Conservation (phyloP, 2,888 invertebrate species). For the Rhagophthalmus giganteus region DNA sequence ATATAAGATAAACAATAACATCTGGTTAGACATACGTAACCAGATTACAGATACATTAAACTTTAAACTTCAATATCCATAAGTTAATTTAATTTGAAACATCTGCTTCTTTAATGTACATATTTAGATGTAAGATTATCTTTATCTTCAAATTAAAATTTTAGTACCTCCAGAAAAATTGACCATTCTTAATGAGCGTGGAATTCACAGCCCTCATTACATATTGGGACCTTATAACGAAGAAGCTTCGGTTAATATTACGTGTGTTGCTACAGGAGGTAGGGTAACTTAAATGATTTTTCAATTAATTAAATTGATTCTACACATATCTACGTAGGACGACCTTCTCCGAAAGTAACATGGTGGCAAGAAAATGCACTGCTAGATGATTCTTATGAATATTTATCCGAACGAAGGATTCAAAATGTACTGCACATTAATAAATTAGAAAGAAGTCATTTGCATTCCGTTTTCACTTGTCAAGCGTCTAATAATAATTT, state of each 20-base stretch:
- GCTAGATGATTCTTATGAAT: slow-evolving; percentile 69
- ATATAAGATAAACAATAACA: no score
- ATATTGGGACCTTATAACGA: slow-evolving; percentile 84
- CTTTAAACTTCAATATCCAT: no score
- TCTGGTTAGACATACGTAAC: no score
- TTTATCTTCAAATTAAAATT: no score
- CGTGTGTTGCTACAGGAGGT: slow-evolving; percentile 86
- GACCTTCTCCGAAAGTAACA: slow-evolving; percentile 70
- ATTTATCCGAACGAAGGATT: slow-evolving; percentile 65
- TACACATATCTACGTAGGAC: slow-evolving; percentile 61
- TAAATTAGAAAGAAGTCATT: slow-evolving; percentile 67
- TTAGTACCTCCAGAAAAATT: slow-evolving; percentile 82
- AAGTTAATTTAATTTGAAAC: no score
- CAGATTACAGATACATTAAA: no score
- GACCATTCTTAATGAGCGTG: slow-evolving; percentile 78
- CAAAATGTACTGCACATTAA: slow-evolving; percentile 69
- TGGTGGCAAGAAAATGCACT: slow-evolving; percentile 77
- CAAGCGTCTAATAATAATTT: slow-evolving; percentile 73
- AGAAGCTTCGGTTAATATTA: slow-evolving; percentile 78
- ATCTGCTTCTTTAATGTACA: no score
- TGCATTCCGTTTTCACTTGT: slow-evolving; percentile 68
- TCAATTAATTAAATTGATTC: background rate
- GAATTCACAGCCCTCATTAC: slow-evolving; percentile 73
- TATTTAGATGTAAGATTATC: no score
- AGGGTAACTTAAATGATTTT: slow-evolving; percentile 48